Evolutionary conservation across 2,113 vertebrate species (phyloP).

Genomic region (Egretta garzetta): DNA sequence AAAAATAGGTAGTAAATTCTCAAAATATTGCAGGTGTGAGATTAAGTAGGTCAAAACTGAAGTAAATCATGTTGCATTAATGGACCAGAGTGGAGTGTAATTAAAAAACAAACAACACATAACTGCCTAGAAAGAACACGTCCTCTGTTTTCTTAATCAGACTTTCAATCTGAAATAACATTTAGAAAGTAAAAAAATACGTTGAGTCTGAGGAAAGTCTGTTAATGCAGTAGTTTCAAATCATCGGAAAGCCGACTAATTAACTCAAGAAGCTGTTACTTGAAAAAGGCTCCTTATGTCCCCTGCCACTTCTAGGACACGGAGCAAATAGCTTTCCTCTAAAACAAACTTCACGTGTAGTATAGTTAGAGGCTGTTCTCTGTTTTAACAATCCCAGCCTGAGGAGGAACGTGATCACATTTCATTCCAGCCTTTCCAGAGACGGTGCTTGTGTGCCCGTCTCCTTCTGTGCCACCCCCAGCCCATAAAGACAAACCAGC

Average conservation of each 20-base stretch:
- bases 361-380: slow-evolving; percentile 32
- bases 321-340: slow-evolving; percentile 25
- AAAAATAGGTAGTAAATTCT: slow-evolving; percentile 57
- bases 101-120: slow-evolving; percentile 55
- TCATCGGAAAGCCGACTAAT: background rate
- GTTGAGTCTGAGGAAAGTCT: background rate
- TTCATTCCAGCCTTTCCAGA: slow-evolving; percentile 13
- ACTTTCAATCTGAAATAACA: slow-evolving; percentile 55
- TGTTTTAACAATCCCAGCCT: slow-evolving; percentile 25
- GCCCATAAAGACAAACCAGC: background rate
- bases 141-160: slow-evolving; percentile 67
- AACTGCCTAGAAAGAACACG: slow-evolving; percentile 56
- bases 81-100: slow-evolving; percentile 8
- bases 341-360: slow-evolving; percentile 7
- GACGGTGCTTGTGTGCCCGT: fast-evolving
- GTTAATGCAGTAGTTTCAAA: slow-evolving; percentile 23
- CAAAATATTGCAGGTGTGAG: slow-evolving; percentile 44
- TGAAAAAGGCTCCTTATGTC: slow-evolving; percentile 33
- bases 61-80: slow-evolving; percentile 27
- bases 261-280: slow-evolving; percentile 48
- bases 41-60: slow-evolving; percentile 50
- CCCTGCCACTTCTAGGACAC: background rate
- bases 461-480: background rate
- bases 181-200: slow-evolving; percentile 43
- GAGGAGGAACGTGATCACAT: background rate